Percentiles rank a stretch among this genome's conserved stretches.
Evolutionary conservation across 1,140 invertebrate genomes (phyloP).

Genomic region (Bemisia tabaci): DNA sequence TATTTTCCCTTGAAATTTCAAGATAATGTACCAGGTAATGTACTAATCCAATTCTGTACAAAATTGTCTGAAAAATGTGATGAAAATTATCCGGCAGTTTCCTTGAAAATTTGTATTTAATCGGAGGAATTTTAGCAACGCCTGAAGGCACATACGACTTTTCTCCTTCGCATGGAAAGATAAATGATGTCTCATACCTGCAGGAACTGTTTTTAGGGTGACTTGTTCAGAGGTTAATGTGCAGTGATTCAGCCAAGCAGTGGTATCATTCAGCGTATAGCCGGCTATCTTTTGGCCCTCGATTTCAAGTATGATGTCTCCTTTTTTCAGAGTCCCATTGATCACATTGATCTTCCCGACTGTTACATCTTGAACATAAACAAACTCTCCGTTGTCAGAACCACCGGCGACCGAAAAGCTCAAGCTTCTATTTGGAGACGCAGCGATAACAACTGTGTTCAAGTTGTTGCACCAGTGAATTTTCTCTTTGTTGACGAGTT

Average conservation of each 20-base stretch:
- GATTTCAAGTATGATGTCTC: constrained; percentile 44
- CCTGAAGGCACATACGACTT: no score
- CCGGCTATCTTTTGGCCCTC: constrained; percentile 49
- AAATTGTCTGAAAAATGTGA: no score
- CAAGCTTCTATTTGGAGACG: constrained; percentile 20
- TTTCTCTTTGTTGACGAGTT: background rate
- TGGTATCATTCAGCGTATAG: constrained; percentile 43
- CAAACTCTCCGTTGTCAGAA: constrained; percentile 44
- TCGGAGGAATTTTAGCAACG: no score
- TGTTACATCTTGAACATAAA: constrained; percentile 32
- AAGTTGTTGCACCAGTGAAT: constrained; percentile 22
- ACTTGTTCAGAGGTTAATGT: constrained; percentile 40
- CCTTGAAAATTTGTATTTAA: no score
- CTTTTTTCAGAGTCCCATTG: constrained; percentile 29
- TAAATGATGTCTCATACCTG: constrained; percentile 33
- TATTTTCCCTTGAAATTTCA: no score
- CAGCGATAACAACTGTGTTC: constrained; percentile 19
- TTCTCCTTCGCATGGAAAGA: no score
- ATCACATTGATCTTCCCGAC: constrained; percentile 33
- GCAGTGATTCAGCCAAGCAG: constrained; percentile 42
- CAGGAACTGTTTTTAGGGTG: constrained; percentile 38
- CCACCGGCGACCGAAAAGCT: constrained; percentile 33
- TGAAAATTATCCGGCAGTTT: no score
- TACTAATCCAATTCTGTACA: no score
- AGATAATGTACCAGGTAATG: no score